A percentile compares a stretch with the other conserved stretches of the same genome.
Evolutionary conservation across 2,113 vertebrate species (phyloP).

Genomic region (Bubalus kerabau): DNA sequence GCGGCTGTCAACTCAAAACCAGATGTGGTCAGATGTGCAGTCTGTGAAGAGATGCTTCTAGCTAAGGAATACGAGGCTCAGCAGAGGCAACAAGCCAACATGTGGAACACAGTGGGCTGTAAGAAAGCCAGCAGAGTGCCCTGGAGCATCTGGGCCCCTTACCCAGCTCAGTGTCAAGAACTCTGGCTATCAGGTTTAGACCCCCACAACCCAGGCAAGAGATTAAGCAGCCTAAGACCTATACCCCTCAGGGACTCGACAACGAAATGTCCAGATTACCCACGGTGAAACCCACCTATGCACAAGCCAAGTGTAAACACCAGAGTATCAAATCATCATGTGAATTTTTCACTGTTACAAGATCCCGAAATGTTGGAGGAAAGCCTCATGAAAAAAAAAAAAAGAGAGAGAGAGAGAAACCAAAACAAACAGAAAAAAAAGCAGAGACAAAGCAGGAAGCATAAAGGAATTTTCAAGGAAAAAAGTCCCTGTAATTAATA

Average conservation of each 20-base stretch:
- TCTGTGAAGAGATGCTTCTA: not conserved
- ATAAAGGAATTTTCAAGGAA: not conserved
- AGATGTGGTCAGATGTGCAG: not conserved
- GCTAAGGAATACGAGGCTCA: not conserved
- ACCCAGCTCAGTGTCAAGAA: not conserved
- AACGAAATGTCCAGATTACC: not conserved
- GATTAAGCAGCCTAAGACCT: not conserved
- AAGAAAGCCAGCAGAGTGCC: too few species aligned
- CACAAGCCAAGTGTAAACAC: not conserved
- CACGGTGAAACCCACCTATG: not conserved
- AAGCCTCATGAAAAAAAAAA: not conserved
- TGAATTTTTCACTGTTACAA: not conserved
- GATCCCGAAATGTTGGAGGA: not conserved
- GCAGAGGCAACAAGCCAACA: not conserved
- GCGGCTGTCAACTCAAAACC: not conserved
- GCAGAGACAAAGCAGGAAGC: not conserved
- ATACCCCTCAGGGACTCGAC: not conserved
- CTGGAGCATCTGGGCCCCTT: too few species aligned
- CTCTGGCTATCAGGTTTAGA: not conserved
- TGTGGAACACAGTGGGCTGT: not conserved
- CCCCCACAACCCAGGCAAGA: not conserved
- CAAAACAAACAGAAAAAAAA: not conserved
- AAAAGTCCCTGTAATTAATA: not conserved
- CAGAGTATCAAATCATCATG: not conserved
- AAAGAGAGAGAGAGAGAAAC: not conserved